A percentile compares a stretch with the other conserved stretches of the same genome.
Evolutionary conservation across 2,888 invertebrate genomes (phyloP).

Genomic region (Petrolisthes manimaculis): DNA sequence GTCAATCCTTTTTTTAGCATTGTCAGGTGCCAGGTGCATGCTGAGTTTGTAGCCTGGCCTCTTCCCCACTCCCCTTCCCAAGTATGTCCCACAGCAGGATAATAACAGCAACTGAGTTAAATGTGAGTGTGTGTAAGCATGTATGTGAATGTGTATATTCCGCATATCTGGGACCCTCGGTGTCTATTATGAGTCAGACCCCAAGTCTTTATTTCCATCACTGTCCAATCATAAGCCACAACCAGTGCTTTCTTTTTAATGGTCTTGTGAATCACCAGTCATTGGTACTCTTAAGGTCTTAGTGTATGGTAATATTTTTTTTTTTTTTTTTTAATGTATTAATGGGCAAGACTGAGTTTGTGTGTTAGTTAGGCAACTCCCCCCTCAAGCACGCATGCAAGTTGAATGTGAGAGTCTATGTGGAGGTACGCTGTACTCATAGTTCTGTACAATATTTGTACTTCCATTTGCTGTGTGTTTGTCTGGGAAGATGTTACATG

Average conservation of each 20-base stretch:
- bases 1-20: conserved; percentile 1
- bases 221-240: conserved; percentile 40
- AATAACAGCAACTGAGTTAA: too few species aligned
- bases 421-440: not conserved
- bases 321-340: not conserved
- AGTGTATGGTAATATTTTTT: not conserved
- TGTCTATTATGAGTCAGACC: conserved; percentile 21
- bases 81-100: too few species aligned
- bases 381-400: not conserved
- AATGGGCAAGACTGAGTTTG: conserved; percentile 9
- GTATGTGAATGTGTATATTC: not conserved
- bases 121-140: not conserved
- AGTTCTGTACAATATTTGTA: conserved; percentile 4
- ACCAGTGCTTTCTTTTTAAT: conserved; percentile 12
- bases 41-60: too few species aligned
- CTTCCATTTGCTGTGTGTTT: conserved; percentile 12
- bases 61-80: too few species aligned
- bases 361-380: conserved; percentile 5
- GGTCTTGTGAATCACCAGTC: conserved; percentile 3
- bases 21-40: too few species aligned
- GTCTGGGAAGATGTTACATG: conserved; percentile 11
- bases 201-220: conserved; percentile 25
- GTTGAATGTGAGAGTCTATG: not conserved
- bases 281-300: not conserved
- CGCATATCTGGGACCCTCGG: conserved; percentile 12